These are phyloP conservation scores for Ditula angustiorana DNA, from an alignment of 2,888 invertebrate genomes.

Conservation along the genomic window DNA sequence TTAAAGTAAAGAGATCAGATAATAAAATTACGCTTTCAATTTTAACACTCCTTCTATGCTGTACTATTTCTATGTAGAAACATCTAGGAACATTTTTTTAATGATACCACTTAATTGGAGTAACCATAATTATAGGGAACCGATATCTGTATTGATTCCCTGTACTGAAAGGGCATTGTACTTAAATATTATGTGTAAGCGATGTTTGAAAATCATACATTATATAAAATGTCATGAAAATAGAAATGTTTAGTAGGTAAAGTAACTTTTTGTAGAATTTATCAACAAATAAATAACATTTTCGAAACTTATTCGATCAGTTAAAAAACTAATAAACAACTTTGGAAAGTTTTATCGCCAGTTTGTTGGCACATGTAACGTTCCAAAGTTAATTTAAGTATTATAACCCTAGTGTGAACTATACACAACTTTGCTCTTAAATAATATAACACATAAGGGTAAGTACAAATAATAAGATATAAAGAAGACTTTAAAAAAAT, in stretches of 20 bases:
- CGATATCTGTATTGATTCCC: no score
- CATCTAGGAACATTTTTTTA: no score
- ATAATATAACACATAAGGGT: not conserved
- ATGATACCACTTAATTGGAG: not conserved
- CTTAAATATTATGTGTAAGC: no score
- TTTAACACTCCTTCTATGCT: no score
- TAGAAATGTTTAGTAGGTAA: no score
- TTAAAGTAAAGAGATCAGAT: no score
- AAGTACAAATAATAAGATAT: not conserved
- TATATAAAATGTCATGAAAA: not conserved
- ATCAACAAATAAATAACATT: no score
- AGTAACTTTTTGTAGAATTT: no score
- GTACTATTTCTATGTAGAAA: no score
- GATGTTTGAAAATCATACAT: not conserved
- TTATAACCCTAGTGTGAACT: not conserved
- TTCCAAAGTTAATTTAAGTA: no score
- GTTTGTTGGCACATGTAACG: slow-evolving; percentile 1
- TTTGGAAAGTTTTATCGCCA: slow-evolving; percentile 4
- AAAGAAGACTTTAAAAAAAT: not conserved
- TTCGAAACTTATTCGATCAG: slow-evolving; percentile 14
- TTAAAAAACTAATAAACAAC: slow-evolving; percentile 27
- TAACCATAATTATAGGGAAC: not conserved
- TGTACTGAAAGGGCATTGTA: no score
- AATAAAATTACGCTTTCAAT: no score
- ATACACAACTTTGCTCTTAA: not conserved